Conservation (phyloP, 2,888 invertebrate genomes). For the Embidobia sp. region DNA sequence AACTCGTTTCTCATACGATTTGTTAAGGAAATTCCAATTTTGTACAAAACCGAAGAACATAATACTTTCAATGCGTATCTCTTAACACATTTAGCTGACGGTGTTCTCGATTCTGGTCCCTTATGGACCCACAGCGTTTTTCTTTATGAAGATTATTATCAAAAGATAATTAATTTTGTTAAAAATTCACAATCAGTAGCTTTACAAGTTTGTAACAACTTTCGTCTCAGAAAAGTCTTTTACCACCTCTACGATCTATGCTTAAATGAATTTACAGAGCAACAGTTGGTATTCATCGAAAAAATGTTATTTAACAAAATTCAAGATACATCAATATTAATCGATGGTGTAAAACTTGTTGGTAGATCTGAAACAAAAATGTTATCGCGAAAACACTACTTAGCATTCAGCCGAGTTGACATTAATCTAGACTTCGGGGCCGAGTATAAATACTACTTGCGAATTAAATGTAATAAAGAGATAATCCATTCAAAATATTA, state of each 20-base stretch:
- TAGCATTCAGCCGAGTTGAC: slow-evolving; percentile 41
- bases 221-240: slow-evolving; percentile 8
- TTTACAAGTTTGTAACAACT: slow-evolving; percentile 35
- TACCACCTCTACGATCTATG: slow-evolving; percentile 8
- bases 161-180: slow-evolving; percentile 22
- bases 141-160: slow-evolving; percentile 48
- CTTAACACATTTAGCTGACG: slow-evolving; percentile 6
- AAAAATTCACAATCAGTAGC: slow-evolving; percentile 52
- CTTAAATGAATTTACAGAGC: not conserved
- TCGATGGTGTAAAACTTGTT: not conserved
- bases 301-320: slow-evolving; percentile 1
- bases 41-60: slow-evolving; percentile 3
- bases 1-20: slow-evolving; percentile 22
- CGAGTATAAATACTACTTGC: slow-evolving; percentile 1
- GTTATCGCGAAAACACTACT: slow-evolving; percentile 18
- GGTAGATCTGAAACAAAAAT: not conserved
- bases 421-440: slow-evolving; percentile 22
- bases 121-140: slow-evolving; percentile 54
- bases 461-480: slow-evolving; percentile 3
- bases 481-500: slow-evolving; percentile 28
- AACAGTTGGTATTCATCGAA: not conserved
- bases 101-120: slow-evolving; percentile 14
- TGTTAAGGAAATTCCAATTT: slow-evolving; percentile 26
- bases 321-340: not conserved
- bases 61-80: slow-evolving; percentile 15